Evolutionary conservation across 2,888 invertebrate genomes (phyloP).

Genomic region (Phymatocera aterrima): DNA sequence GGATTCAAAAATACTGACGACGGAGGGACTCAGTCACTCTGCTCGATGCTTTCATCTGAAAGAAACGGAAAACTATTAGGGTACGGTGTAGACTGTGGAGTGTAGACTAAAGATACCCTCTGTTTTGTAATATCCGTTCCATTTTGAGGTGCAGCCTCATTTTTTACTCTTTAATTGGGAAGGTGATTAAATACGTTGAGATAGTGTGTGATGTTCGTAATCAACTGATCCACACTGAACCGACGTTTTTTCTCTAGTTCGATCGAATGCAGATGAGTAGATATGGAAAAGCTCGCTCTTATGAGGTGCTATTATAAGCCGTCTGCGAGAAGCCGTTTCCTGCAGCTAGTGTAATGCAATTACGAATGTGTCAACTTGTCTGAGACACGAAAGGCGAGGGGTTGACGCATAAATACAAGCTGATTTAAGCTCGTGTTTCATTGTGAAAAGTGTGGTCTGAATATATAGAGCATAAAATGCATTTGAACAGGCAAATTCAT

Average conservation of each 20-base stretch:
- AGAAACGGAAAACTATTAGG: background rate
- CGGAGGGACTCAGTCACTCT: background rate
- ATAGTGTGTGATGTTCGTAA: background rate
- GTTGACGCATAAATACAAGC: conserved; percentile 1
- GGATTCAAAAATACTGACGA: background rate
- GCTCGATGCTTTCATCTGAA: background rate
- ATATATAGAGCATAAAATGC: too few relatives aligned
- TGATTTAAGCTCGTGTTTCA: background rate
- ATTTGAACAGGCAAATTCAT: background rate
- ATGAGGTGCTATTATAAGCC: conserved; percentile 6
- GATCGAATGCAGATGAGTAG: background rate
- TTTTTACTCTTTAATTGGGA: background rate
- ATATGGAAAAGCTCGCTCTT: background rate
- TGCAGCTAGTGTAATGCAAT: conserved; percentile 20
- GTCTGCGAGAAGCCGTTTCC: conserved; percentile 27
- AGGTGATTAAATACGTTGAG: background rate
- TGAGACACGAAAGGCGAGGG: background rate
- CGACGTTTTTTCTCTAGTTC: background rate
- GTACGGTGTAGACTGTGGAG: too few relatives aligned
- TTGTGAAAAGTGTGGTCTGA: background rate
- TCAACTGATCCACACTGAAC: background rate
- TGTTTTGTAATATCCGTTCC: too few relatives aligned
- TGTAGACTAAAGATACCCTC: too few relatives aligned
- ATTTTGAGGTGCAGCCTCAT: background rate
- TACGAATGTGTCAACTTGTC: conserved; percentile 16